phyloP scores from a whole-genome alignment of 2,888 invertebrate species.

The Aporophyla lueneburgensis region DNA sequence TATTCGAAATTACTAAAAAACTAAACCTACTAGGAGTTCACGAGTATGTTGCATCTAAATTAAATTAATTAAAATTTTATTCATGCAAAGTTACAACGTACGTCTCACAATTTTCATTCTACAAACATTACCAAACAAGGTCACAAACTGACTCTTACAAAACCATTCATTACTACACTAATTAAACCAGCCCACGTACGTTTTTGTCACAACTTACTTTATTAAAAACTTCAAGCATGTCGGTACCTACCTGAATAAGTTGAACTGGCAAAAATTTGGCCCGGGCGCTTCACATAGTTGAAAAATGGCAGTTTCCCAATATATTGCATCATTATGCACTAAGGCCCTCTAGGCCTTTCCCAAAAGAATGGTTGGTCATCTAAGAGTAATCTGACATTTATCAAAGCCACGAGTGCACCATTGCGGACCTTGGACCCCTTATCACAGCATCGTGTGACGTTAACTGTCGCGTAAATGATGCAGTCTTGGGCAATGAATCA shows the following conservation, averaged over 20 bases:
- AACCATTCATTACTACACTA: constrained; percentile 40
- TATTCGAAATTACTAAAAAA: background rate
- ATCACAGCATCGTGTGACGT: constrained; percentile 33
- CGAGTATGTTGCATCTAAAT: too few relatives aligned
- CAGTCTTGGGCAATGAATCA: constrained; percentile 53
- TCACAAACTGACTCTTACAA: constrained; percentile 26
- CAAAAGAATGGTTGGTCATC: constrained; percentile 19
- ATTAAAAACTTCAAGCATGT: constrained; percentile 24
- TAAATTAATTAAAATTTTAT: too few relatives aligned
- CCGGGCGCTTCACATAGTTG: background rate
- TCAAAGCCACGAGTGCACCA: constrained; percentile 27
- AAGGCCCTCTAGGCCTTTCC: background rate
- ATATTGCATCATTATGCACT: background rate
- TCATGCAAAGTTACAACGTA: background rate
- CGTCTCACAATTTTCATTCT: background rate
- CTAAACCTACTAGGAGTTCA: too few relatives aligned
- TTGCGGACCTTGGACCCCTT: constrained; percentile 49
- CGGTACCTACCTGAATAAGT: constrained; percentile 1
- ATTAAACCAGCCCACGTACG: constrained; percentile 23
- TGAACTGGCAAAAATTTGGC: background rate
- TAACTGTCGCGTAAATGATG: constrained; percentile 1
- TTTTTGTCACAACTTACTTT: constrained; percentile 29
- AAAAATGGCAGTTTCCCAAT: constrained; percentile 1
- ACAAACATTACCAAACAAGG: constrained; percentile 15
- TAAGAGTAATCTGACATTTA: constrained; percentile 11